Evolutionary conservation across 2,113 vertebrate species (phyloP).

Genomic region (Pyrgilauda ruficollis): DNA sequence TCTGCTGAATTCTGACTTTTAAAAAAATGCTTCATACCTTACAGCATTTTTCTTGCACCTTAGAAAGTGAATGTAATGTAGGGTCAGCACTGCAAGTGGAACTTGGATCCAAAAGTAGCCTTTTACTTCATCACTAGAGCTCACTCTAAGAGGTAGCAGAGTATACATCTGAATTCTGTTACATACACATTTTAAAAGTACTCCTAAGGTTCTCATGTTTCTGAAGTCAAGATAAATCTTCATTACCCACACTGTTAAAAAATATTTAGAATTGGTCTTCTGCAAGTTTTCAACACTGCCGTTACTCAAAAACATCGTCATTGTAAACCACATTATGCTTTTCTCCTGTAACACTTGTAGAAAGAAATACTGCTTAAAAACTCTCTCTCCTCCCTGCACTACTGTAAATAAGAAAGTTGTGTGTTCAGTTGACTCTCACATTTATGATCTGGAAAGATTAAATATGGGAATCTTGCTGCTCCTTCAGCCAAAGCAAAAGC

Average conservation of each 20-base stretch:
- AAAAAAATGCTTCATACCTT: background rate
- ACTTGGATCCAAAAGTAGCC: background rate
- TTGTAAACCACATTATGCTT: background rate
- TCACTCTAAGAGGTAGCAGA: background rate
- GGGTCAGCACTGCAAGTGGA: background rate
- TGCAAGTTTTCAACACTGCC: background rate
- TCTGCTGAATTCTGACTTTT: background rate
- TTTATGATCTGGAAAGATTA: background rate
- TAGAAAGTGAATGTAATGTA: background rate
- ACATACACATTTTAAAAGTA: background rate
- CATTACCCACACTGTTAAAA: background rate
- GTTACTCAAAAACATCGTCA: background rate
- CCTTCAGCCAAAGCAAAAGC: background rate
- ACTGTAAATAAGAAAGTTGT: background rate
- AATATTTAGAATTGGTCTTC: background rate
- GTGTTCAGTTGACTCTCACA: background rate
- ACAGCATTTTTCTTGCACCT: background rate
- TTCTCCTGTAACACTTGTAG: background rate
- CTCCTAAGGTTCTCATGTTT: background rate
- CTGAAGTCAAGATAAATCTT: background rate
- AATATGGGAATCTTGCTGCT: background rate
- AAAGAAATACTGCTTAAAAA: background rate
- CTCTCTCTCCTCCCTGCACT: background rate
- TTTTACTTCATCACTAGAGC: background rate
- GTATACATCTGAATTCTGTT: background rate